phyloP scores from a whole-genome alignment of 1,140 invertebrate species.

The Zeugodacus cucurbitae region DNA sequence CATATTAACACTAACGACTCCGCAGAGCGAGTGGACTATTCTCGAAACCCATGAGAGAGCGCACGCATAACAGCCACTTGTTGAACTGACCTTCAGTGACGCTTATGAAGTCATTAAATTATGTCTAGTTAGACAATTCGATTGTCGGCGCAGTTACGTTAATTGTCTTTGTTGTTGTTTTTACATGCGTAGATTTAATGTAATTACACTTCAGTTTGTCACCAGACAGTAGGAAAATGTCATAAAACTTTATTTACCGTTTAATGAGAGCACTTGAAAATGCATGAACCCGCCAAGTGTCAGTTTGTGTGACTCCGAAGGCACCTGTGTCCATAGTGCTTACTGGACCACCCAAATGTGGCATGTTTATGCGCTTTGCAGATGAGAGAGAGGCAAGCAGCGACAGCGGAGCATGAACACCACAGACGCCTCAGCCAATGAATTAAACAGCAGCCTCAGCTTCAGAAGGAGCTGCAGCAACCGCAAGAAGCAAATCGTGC shows the following conservation, averaged over 20 bases:
- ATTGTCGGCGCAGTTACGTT: background rate
- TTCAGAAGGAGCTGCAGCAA: background rate
- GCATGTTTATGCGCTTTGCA: background rate
- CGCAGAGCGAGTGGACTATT: background rate
- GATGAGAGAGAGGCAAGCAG: background rate
- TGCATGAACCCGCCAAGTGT: background rate
- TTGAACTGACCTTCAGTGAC: background rate
- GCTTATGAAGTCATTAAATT: background rate
- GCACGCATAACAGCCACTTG: background rate
- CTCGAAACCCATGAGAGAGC: background rate
- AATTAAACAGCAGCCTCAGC: background rate
- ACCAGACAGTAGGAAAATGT: background rate
- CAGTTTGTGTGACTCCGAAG: background rate
- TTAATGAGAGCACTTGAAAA: background rate
- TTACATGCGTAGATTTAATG: background rate
- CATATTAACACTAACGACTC: background rate
- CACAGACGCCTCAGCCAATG: too few species aligned
- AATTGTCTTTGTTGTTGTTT: background rate
- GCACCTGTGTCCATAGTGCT: background rate
- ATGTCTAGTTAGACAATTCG: background rate
- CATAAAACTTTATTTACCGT: background rate
- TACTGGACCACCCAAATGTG: background rate
- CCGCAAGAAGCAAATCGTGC: conserved; percentile 23
- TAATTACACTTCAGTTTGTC: background rate
- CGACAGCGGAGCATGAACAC: background rate